A percentile compares a stretch with the other conserved stretches of the same genome.
Conservation (phyloP, 2,113 vertebrate genomes). For the Baryphthengus martii region DNA sequence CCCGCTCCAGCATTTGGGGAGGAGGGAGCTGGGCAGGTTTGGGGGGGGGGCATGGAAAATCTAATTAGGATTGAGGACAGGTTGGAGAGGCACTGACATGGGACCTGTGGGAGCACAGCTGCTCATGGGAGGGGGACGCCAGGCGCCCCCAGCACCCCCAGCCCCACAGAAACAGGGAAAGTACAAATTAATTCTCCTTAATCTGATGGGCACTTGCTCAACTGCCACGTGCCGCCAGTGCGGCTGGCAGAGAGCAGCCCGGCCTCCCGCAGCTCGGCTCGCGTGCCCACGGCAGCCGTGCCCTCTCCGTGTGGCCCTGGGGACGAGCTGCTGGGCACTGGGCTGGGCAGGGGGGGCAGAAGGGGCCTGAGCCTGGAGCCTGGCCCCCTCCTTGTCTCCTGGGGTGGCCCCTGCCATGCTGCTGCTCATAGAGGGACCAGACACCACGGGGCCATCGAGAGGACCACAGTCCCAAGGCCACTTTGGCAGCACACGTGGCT, state of each 20-base stretch:
- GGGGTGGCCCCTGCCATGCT: accelerated
- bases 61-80: slow-evolving; percentile 19
- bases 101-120: background rate
- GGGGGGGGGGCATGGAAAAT: background rate
- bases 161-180: accelerated
- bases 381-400: background rate
- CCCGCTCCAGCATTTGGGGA: slow-evolving; percentile 36
- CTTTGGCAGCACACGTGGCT: background rate
- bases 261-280: accelerated
- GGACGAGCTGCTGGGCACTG: background rate
- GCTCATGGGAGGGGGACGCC: background rate
- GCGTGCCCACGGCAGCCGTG: accelerated
- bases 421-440: accelerated
- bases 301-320: background rate
- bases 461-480: background rate
- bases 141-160: background rate
- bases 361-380: background rate
- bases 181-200: slow-evolving; percentile 6
- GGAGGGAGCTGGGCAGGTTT: background rate
- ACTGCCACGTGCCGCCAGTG: background rate
- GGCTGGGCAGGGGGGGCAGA: background rate
- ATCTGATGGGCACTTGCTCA: background rate
- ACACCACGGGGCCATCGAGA: background rate
- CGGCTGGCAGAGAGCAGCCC: background rate
- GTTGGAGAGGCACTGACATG: background rate